Base-by-base conservation (phyloP, 2,888 invertebrate species). In the Emesis russula region DNA sequence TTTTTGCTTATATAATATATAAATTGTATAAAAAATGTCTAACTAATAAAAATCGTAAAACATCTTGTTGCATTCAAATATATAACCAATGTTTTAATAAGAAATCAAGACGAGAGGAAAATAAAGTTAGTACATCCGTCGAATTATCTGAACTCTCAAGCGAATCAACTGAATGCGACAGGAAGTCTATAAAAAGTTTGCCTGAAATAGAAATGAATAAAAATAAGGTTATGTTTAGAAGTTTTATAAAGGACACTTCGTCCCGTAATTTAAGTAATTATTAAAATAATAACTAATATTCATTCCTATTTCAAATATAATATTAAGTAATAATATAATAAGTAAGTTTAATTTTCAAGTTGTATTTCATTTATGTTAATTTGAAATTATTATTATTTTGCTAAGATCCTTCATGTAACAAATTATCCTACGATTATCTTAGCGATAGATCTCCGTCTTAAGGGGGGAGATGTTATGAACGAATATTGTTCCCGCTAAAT, bases 251-350 rank as follows among this genome's bases (percentile, higher is more conserved):
- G 4, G 58, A 58, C n/a, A n/a, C 58, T 58, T 58, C 58, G 15
- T 58, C 58, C 11, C 44, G 44, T 44, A 44, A 44, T 13, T 44
- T 44, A 44, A 44, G 44, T 44, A 44, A 44, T 44, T 2, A 44
- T 33, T 75, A 83, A 85, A 94, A 93, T 95, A 94, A 93, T 95
- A 44, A 7, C 25, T 25, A 44, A 44, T 7, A 44, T 44, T 44
- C 38, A 44, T 44, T 13, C 9, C 44, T 44, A 11, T 44, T 44
- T 11, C 11, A 44, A 2, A 13, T 1, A 25, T 25, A 25, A 25
- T 25, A 25, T 25, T 25, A 25, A 1, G 0, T 25, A 25, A 25
- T 25, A 1, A 25, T 25, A 25, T 25, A 25, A 25, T 1, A 13
- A 13, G 9, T 44, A 44, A 11, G 11, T 44, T 44, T 11, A 44